Evolutionary conservation across 2,113 vertebrate species (phyloP).

Genomic region (Charina bottae): DNA sequence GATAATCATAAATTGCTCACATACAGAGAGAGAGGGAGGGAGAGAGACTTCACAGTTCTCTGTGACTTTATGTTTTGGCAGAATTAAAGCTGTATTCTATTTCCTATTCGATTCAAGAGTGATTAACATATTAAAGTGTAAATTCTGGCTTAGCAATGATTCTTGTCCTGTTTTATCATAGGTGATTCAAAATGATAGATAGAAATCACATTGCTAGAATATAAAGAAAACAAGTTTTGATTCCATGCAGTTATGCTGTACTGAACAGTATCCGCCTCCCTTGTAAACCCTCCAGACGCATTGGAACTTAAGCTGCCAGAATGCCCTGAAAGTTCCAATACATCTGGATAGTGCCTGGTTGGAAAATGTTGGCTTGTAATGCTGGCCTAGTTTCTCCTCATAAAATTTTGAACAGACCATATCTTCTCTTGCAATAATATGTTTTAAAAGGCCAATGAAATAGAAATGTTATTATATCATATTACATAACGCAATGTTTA

Average conservation of each 20-base stretch:
- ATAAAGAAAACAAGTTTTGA: background rate
- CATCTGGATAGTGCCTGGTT: background rate
- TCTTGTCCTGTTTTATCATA: background rate
- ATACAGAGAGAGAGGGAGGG: background rate
- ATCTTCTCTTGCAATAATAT: background rate
- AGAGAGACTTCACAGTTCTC: accelerated
- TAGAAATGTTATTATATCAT: background rate
- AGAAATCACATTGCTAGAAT: background rate
- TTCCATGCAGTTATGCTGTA: accelerated
- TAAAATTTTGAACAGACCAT: background rate
- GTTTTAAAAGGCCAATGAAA: background rate
- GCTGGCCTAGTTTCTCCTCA: background rate
- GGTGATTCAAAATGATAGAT: background rate
- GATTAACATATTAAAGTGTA: background rate
- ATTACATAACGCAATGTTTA: background rate
- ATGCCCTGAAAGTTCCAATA: background rate
- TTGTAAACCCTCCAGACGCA: background rate
- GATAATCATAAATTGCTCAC: background rate
- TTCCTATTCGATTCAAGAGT: background rate
- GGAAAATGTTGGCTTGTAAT: background rate
- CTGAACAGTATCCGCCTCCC: background rate
- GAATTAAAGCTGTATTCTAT: background rate
- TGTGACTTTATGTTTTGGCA: background rate
- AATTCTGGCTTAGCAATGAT: background rate
- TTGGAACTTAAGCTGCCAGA: background rate